Base-by-base conservation (phyloP, 2,113 vertebrate species). In the Pithys albifrons region DNA sequence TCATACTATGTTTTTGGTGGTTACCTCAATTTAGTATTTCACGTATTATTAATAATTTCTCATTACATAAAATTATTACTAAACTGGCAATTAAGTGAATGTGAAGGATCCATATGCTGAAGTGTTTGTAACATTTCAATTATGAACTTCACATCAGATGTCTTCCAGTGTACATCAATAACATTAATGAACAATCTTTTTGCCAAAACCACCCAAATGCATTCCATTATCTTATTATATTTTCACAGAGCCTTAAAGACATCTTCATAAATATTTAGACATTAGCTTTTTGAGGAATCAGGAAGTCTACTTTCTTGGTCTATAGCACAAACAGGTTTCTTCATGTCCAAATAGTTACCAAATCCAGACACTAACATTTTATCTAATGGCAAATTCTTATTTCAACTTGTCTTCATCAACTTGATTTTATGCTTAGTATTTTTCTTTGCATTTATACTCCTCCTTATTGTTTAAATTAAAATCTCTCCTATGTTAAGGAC, bases 31-130 rank as follows among this genome's bases (percentile, higher is more conserved):
- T 98, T 98, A 97, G 89, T 97, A 93, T 97, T 98, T 98, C 98
- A 97, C 91, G 61, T 98, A 98, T 97, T 98, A 98, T 98, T 98
- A 98, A 98, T 98, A 98, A 98, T 98, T 97, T 91, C 96, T 98
- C 98, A 98, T 98, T 98, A 98, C 94, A 96, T 98, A 98, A 98
- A 98, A 98, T 98, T 98, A 98, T 98, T 98, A 98, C 98, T 98
- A 98, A 98, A 98, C 98, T 98, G 96, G 97, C 96, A 97, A 98
- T 98, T 98, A 98, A 98, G 97, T 98, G 97, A 93, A 98, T 98
- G 97, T 98, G 98, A 98, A 98, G 94, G 98, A 98, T 97, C 98
- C 98, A 98, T 98, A 98, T 98, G 98, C 93, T 98, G 96, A 98
- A 97, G 96, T 96, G 93, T 97, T 98, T 97, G 96, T 97, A 98